These are phyloP conservation scores for Sinocyclocheilus anophthalmus DNA, from an alignment of 2,113 vertebrate genomes.

Conservation along the genomic window DNA sequence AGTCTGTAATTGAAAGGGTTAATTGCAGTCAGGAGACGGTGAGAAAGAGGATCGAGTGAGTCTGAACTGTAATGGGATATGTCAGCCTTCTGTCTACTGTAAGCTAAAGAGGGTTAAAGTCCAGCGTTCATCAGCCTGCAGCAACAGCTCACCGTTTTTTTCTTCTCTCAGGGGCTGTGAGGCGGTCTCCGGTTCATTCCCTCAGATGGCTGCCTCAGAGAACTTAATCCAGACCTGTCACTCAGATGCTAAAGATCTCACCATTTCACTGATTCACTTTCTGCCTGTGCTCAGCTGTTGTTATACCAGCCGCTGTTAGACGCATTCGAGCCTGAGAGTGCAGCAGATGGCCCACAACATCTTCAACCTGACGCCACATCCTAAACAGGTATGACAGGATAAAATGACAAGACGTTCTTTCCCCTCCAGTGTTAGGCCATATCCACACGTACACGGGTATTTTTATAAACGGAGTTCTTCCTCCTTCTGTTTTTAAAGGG, in stretches of 20 bases:
- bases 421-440: neutral
- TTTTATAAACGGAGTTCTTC: too few relatives aligned
- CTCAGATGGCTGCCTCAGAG: constrained; percentile 9
- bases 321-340: neutral
- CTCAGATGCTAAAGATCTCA: neutral
- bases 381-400: neutral
- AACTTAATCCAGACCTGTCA: constrained; percentile 12
- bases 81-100: neutral
- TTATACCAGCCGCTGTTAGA: neutral
- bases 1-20: neutral
- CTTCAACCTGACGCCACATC: neutral
- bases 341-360: neutral
- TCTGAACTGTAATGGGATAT: neutral
- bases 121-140: neutral
- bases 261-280: constrained; percentile 2
- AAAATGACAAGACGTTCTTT: neutral
- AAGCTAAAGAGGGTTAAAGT: constrained; percentile 17
- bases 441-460: too few relatives aligned
- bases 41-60: neutral
- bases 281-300: neutral
- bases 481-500: too few relatives aligned
- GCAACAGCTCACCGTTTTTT: neutral
- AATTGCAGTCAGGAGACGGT: neutral
- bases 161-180: neutral
- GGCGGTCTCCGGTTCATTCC: neutral